Evolutionary conservation across 2,888 invertebrate genomes (phyloP), one percentile per base, ranked within the genome.

Genomic region (Eristalinus aeneus): DNA sequence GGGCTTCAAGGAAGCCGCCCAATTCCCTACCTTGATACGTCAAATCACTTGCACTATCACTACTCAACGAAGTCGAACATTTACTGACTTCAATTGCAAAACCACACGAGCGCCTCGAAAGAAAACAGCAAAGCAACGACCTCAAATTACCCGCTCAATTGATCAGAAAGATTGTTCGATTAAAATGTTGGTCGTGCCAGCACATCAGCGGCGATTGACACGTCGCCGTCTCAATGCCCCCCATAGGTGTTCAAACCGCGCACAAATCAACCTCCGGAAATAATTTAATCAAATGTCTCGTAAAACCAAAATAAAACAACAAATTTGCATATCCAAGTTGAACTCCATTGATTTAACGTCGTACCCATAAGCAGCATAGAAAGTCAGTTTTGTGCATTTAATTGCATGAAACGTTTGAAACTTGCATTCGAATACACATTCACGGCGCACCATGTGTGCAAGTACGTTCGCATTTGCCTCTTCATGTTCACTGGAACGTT

Each of bases 401-500:
- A 16, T n/a, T 46, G 8, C 46, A 46, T 46, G 34, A 34, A 34
- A 27, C 27, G 27, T 27, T 27, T 27, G 27, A 27, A 27, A 27
- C 27, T 27, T 27, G 5, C 27, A 27, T 27, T 27, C 27, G 27
- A 6, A 34, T 16, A 11, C 46, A 16, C 46, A 16, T n/a, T 16
- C 8, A 8, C 8, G 16, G 16, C 2, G 16, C n/a, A 16, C n/a
- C 6, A 46, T 46, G 46, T 20, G 16, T 46, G 6, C 27, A 27
- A 27, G 27, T 27, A 27, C 16, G 31, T 31, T 58, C 36, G 16
- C 58, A 69, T 27, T 72, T 61, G 16, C 46, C 46, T 71, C 31
- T 72, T 32, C 60, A 53, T 61, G 61, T n/a, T 53, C 61, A 58
- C 27, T 58, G 46, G 32, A 71, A 60, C 61, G 46, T 61, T 61